Conservation (phyloP, 2,888 invertebrate genomes). For the Cosmia pyralina region DNA sequence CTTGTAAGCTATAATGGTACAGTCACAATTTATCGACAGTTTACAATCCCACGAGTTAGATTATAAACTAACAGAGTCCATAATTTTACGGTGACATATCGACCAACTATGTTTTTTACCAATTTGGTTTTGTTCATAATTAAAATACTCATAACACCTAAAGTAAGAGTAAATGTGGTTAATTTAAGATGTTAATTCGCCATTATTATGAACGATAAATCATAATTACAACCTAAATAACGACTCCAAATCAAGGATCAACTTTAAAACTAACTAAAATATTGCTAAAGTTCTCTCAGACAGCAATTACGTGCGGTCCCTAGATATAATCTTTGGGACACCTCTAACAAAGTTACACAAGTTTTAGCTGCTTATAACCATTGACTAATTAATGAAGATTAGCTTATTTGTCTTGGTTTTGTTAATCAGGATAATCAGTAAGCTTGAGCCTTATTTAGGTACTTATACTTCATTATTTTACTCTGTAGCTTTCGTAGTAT, state of each 20-base stretch:
- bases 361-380: constrained; percentile 26
- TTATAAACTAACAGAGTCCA: no score
- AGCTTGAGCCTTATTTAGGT: not conserved
- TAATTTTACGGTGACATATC: no score
- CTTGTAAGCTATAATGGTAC: no score
- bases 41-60: no score
- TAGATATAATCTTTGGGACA: constrained; percentile 44
- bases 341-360: constrained; percentile 24
- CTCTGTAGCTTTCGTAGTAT: no score
- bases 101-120: no score
- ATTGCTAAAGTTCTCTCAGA: constrained; percentile 48
- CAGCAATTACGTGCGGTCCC: constrained; percentile 40
- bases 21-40: no score
- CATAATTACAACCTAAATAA: constrained; percentile 28
- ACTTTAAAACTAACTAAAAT: constrained; percentile 58
- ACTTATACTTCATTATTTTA: no score
- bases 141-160: no score
- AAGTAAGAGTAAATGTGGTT: not conserved
- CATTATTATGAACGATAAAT: constrained; percentile 23
- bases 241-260: constrained; percentile 12
- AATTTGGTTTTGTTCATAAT: no score
- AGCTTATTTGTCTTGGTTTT: constrained; percentile 13
- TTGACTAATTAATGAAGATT: constrained; percentile 46
- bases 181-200: not conserved
- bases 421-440: constrained; percentile 27